Conservation (phyloP, 2,888 invertebrate genomes). For the Alloscopus bannaensis region DNA sequence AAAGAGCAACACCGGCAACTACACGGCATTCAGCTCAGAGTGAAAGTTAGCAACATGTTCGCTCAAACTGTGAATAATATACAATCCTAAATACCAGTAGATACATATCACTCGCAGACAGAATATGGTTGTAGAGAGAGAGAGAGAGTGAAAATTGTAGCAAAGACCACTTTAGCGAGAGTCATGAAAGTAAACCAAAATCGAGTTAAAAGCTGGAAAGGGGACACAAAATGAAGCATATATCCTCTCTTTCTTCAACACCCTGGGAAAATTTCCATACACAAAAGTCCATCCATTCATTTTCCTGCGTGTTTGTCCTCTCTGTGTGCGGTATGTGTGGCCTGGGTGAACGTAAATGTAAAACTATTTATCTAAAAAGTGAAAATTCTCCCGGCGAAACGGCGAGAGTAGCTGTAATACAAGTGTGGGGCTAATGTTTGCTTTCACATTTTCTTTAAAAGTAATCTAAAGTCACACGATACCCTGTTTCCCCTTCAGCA, state of each 20-base stretch:
- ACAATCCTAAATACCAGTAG: too few relatives aligned
- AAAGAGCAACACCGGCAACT: constrained; percentile 6
- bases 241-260: neutral
- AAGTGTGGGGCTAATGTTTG: neutral
- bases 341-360: neutral
- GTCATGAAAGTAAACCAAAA: constrained; percentile 41
- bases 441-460: constrained; percentile 14
- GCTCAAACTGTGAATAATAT: too few relatives aligned
- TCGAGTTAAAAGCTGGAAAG: constrained; percentile 49
- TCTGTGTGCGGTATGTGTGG: neutral
- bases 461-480: too few relatives aligned
- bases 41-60: too few relatives aligned
- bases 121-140: neutral
- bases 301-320: neutral
- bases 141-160: neutral
- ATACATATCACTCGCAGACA: too few relatives aligned
- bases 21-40: too few relatives aligned
- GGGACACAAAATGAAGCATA: constrained; percentile 24
- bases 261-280: neutral
- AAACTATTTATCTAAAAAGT: constrained; percentile 22
- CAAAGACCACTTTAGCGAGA: neutral
- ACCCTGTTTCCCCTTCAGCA: too few relatives aligned
- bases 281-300: constrained; percentile 29
- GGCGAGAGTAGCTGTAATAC: neutral
- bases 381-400: constrained; percentile 19